These are phyloP conservation scores for Rallus limicola DNA, from an alignment of 2,113 vertebrate species.

Conservation along the genomic window DNA sequence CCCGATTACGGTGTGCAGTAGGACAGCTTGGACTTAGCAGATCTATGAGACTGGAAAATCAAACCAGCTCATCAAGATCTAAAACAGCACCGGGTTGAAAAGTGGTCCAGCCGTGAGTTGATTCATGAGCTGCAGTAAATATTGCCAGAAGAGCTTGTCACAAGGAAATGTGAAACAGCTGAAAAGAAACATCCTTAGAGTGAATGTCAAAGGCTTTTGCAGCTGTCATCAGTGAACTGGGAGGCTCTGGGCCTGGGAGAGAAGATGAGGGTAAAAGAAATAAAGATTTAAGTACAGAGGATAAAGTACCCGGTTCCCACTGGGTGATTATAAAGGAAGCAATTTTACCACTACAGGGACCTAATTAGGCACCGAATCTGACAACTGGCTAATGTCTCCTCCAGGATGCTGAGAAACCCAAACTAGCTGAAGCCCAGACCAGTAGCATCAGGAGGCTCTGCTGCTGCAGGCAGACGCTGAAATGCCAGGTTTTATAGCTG, in stretches of 20 bases:
- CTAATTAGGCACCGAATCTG: constrained; percentile 32
- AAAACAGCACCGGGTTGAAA: not conserved
- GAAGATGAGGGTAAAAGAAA: not conserved
- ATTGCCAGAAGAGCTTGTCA: not conserved
- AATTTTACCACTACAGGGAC: constrained; percentile 5
- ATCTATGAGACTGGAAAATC: not conserved
- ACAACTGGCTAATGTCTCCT: not conserved
- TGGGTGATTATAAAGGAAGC: constrained; percentile 19
- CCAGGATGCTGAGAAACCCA: not conserved
- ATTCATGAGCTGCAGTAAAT: constrained; percentile 34
- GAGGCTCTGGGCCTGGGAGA: not conserved
- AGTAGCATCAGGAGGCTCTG: not conserved
- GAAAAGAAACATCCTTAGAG: not conserved
- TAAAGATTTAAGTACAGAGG: not conserved
- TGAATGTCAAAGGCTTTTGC: not conserved
- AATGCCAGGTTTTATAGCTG: not conserved
- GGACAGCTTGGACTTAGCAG: not conserved
- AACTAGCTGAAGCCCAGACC: not conserved
- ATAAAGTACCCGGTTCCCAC: not conserved
- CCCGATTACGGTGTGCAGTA: not conserved
- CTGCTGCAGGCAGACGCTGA: not conserved
- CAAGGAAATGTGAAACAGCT: constrained; percentile 20
- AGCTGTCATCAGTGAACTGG: not conserved
- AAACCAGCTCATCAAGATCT: not conserved
- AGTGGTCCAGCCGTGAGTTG: constrained; percentile 17